These are phyloP conservation scores for Bothrops alternatus DNA, from an alignment of 2,797 vertebrate genomes.

Conservation along the genomic window DNA sequence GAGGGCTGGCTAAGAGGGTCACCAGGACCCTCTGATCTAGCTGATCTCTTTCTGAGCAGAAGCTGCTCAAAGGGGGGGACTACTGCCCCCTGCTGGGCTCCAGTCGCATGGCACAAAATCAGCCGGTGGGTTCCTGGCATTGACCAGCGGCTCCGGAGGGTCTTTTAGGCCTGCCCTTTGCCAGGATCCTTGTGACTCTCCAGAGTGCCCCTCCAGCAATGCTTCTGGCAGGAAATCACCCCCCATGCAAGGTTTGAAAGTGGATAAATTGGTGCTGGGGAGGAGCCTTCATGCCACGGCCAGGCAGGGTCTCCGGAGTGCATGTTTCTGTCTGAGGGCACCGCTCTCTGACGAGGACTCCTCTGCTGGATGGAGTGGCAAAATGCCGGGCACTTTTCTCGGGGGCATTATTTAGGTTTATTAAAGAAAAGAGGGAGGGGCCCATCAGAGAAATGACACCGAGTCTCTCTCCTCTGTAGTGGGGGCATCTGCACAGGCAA, in stretches of 20 bases:
- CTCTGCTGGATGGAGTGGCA: neutral
- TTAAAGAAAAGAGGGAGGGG: neutral
- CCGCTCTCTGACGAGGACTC: too few relatives aligned
- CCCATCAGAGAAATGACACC: neutral
- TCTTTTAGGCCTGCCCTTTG: neutral
- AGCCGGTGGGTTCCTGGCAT: neutral
- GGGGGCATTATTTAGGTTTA: neutral
- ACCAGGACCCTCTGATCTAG: too few relatives aligned
- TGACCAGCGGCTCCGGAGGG: neutral
- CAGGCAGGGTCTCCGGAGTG: too few relatives aligned
- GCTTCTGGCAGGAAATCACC: neutral
- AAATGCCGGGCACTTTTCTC: neutral
- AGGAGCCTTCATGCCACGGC: neutral
- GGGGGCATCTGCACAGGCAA: neutral
- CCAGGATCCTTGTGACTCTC: neutral
- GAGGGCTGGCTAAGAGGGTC: neutral
- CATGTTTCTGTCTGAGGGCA: too few relatives aligned
- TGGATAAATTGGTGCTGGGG: neutral
- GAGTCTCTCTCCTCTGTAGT: neutral
- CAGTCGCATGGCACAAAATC: neutral
- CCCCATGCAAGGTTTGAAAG: neutral
- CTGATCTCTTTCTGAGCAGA: too few relatives aligned
- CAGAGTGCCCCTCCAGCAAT: neutral
- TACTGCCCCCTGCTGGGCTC: neutral
- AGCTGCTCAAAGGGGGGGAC: neutral